These are phyloP conservation scores for Hafferia zeledoni DNA, from an alignment of 2,797 vertebrate genomes.

Conservation along the genomic window DNA sequence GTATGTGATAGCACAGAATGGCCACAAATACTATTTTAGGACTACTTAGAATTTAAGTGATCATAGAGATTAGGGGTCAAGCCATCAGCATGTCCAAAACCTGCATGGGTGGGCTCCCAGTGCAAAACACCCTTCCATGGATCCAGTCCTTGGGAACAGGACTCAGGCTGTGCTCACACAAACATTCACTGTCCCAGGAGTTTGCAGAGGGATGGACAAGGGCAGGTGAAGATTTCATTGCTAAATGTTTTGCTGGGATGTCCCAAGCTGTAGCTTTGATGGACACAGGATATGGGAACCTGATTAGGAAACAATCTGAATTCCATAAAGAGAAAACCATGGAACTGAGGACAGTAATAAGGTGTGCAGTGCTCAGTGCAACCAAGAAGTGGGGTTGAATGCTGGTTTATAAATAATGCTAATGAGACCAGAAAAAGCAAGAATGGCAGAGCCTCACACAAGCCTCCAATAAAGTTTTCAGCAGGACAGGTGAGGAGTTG, in stretches of 20 bases:
- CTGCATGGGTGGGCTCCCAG: neutral
- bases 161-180: neutral
- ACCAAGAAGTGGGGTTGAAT: neutral
- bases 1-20: fast-evolving
- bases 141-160: neutral
- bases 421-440: neutral
- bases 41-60: neutral
- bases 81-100: neutral
- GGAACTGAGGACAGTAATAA: neutral
- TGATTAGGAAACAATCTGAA: neutral
- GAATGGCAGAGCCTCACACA: neutral
- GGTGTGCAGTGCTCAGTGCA: neutral
- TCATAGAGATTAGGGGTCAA: neutral
- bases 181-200: neutral
- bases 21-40: neutral
- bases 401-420: neutral
- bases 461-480: neutral
- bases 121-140: fast-evolving
- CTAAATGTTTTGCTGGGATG: neutral
- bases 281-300: neutral
- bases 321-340: neutral
- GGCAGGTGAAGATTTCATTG: neutral
- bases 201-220: neutral
- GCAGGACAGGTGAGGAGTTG: neutral
- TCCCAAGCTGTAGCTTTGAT: neutral